Evolutionary conservation across 2,113 vertebrate genomes (phyloP), one percentile per base, ranked within the genome.

Genomic region (Clupea harengus): DNA sequence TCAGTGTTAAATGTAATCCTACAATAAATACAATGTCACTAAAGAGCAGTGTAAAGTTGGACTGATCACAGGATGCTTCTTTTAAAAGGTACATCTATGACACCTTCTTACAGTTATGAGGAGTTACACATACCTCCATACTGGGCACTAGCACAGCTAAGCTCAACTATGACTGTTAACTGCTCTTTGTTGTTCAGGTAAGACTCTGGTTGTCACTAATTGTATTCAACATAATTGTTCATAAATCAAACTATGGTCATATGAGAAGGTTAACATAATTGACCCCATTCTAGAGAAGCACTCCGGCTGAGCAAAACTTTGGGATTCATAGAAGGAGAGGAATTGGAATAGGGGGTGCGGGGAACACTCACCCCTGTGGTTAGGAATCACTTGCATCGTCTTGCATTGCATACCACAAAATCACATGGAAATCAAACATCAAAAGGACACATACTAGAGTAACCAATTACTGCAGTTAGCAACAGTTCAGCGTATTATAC

Each of bases 271-370:
- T 39, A 75, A 75, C 32, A 75, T 39, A 75, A 75, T 32, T 32
- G 67, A 75, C 67, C 28, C 1, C 67, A 32, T 72, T 72, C 1
- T 32, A 72, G 25, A 15, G 9, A 11, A 39, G 15, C 11, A 85
- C 84, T 82, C 80, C 75, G 52, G 28, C 39, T 15, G 50, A 89
- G 85, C 81, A 83, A 85, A 84, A 83, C 87, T 75, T 75, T 75
- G 67, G 67, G 67, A 75, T 75, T 75, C 28, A 13, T 75, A 17
- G 13, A 75, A 75, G 67, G 28, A 75, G 67, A 28, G 67, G 11
- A 10, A 75, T 75, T 75, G 67, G 67, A 75, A 75, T 39, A 3
- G 28, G 28, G 28, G 15, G 67, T 75, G 67, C 11, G 32, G n/a
- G 67, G 28, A 75, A 15, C 67, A 75, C 13, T 39, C 67, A 39